A percentile compares a stretch with the other conserved stretches of the same genome.
These are phyloP conservation scores for Nestor notabilis DNA, from an alignment of 2,113 vertebrate genomes.

Conservation along the genomic window DNA sequence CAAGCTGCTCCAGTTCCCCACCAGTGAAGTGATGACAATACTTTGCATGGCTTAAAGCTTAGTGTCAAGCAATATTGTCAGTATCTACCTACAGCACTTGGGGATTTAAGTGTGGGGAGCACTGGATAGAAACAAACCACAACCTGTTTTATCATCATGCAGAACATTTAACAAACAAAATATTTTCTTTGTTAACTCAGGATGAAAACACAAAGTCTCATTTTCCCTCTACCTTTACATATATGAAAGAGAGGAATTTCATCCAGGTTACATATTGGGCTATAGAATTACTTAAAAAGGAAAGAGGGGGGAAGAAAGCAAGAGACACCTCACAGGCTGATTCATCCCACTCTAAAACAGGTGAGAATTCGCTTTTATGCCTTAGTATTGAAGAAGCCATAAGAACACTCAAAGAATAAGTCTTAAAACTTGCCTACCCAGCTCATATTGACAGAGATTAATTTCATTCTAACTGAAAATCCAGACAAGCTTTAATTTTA, in stretches of 20 bases:
- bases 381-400: neutral
- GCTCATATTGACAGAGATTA: neutral
- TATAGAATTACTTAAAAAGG: neutral
- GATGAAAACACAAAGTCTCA: neutral
- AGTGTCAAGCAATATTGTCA: neutral
- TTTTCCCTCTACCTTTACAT: neutral
- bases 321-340: neutral
- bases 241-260: neutral
- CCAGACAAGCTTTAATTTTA: slow-evolving; percentile 5
- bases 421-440: neutral
- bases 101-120: neutral
- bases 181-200: neutral
- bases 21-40: neutral
- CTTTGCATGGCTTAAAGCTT: neutral
- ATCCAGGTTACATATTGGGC: neutral
- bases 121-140: neutral
- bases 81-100: neutral
- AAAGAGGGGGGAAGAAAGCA: neutral
- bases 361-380: slow-evolving; percentile 25
- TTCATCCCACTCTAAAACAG: neutral
- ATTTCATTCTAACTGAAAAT: neutral
- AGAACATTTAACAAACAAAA: neutral
- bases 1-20: neutral
- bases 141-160: neutral
- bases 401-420: neutral